These are phyloP conservation scores for Thoracochromis brauschi DNA, from an alignment of 2,113 vertebrate genomes.

Conservation along the genomic window DNA sequence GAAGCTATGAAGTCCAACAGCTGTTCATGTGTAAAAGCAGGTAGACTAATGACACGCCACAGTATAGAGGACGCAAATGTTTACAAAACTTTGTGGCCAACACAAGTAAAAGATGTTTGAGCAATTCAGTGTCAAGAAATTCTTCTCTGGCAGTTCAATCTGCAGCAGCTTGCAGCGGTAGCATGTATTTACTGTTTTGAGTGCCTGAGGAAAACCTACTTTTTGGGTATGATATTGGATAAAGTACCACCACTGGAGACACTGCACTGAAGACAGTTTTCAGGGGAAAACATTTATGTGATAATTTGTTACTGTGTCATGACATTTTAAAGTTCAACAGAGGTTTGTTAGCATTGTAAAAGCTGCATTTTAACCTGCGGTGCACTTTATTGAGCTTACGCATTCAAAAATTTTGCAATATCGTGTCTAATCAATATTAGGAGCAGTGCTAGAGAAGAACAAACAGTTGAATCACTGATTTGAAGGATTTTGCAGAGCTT, in stretches of 20 bases:
- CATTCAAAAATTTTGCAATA: not conserved
- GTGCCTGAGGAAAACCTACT: not conserved
- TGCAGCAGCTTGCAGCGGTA: not conserved
- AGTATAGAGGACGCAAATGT: not conserved
- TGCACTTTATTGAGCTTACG: not conserved
- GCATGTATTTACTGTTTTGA: not conserved
- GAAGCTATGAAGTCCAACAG: not conserved
- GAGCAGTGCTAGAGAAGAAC: not conserved
- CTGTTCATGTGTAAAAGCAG: not conserved
- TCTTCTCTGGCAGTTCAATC: not conserved
- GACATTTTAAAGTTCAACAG: not conserved
- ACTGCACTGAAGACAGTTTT: not conserved
- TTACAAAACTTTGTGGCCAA: not conserved
- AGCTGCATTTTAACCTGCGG: not conserved
- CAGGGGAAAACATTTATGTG: not conserved
- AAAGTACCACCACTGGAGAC: not conserved
- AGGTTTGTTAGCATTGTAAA: not conserved
- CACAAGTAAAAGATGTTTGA: not conserved
- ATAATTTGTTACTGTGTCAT: rapidly evolving
- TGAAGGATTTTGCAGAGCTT: not conserved
- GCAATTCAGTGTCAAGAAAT: not conserved
- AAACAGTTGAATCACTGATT: not conserved
- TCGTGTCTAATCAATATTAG: not conserved
- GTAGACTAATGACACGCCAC: not conserved
- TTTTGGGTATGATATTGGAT: not conserved